phyloP scores from a whole-genome alignment of 92 coral and sea anemone species.

The Bergia puertoricense region DNA sequence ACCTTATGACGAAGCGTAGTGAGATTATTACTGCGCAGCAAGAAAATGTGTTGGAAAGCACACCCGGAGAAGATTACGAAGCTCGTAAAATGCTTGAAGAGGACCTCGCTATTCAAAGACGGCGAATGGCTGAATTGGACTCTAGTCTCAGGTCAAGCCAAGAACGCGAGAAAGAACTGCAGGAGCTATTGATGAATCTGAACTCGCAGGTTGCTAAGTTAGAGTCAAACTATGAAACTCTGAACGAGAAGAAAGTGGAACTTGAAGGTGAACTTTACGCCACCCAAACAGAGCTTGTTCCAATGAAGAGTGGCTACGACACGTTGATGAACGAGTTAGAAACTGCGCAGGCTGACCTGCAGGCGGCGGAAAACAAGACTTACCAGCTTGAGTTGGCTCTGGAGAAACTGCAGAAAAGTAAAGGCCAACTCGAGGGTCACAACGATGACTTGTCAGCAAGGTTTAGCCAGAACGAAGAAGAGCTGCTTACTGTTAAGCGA shows the following conservation, averaged over 20 bases:
- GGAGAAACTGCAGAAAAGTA: conserved; percentile 65
- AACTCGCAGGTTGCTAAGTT: conserved; percentile 73
- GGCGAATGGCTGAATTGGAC: conserved; percentile 73
- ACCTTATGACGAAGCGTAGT: conserved; percentile 50
- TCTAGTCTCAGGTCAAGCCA: conserved; percentile 59
- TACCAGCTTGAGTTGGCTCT: conserved; percentile 64
- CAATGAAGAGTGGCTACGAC: conserved; percentile 75
- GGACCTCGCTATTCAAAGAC: conserved; percentile 67
- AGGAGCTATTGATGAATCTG: conserved; percentile 65
- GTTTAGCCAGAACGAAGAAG: conserved; percentile 69
- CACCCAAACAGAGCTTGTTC: conserved; percentile 71
- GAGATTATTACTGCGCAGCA: conserved; percentile 59
- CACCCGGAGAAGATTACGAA: conserved; percentile 64
- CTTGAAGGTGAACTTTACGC: conserved; percentile 78
- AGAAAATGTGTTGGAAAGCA: conserved; percentile 61
- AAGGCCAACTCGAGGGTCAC: conserved; percentile 65
- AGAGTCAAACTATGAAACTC: conserved; percentile 76
- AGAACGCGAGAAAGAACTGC: conserved; percentile 78
- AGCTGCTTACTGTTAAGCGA: conserved; percentile 65
- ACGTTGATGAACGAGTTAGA: conserved; percentile 72
- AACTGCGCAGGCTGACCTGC: conserved; percentile 55
- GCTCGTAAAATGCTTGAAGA: conserved; percentile 70
- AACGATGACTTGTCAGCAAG: conserved; percentile 62
- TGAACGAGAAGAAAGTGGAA: conserved; percentile 80
- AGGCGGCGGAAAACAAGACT: conserved; percentile 65